Conservation (phyloP, 92 coral and sea anemone species). For the Siderastrea radians region DNA sequence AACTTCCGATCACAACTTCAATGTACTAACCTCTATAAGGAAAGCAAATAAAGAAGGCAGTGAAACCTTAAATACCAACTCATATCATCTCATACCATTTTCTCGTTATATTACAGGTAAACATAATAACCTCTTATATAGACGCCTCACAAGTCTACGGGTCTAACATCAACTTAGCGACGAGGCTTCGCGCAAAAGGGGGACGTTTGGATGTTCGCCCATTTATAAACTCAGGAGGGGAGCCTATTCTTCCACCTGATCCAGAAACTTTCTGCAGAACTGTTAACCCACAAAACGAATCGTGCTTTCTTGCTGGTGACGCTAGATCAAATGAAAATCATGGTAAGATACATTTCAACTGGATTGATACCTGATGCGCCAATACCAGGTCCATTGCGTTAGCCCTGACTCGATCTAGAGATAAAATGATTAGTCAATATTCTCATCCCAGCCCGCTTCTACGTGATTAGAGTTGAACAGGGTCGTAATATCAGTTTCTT, state of each 20-base stretch:
- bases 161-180: constrained; percentile 65
- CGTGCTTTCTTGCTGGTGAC: constrained; percentile 53
- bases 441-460: no score
- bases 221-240: not conserved
- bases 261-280: constrained; percentile 45
- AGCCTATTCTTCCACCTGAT: constrained; percentile 11
- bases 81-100: no score
- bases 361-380: not conserved
- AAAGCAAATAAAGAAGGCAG: no score
- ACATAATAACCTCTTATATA: constrained; percentile 81
- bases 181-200: constrained; percentile 44
- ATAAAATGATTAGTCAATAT: not conserved
- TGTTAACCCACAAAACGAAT: not conserved
- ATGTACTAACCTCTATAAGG: no score
- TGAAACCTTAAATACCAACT: no score
- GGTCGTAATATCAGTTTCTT: no score
- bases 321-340: constrained; percentile 49
- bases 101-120: constrained; percentile 63
- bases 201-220: not conserved
- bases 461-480: no score
- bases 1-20: no score
- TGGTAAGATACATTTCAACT: constrained; percentile 1
- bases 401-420: not conserved
- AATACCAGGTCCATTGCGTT: not conserved
- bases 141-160: constrained; percentile 97